These are phyloP conservation scores for Ariopsis seemanni DNA, from an alignment of 2,113 vertebrate genomes.

Conservation along the genomic window DNA sequence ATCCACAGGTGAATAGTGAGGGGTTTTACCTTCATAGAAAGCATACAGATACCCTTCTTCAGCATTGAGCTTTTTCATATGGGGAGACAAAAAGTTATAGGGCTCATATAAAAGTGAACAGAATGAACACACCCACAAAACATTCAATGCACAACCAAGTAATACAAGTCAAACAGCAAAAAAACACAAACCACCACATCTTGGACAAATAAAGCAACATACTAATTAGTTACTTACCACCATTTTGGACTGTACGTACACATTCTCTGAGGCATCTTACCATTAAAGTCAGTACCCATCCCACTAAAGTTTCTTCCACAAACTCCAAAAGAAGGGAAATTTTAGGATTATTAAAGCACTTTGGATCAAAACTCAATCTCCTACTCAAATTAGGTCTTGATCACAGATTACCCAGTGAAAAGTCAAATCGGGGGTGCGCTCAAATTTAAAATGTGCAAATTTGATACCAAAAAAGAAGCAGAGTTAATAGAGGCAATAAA, in stretches of 20 bases:
- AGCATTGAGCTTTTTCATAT: constrained; percentile 40
- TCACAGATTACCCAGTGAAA: neutral
- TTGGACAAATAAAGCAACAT: neutral
- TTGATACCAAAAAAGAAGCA: neutral
- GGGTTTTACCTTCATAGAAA: constrained; percentile 75
- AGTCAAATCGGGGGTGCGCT: neutral
- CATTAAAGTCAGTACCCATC: neutral
- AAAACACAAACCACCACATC: neutral
- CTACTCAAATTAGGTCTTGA: neutral
- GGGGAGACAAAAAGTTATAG: constrained; percentile 10
- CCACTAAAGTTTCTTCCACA: neutral
- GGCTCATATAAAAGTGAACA: constrained; percentile 8
- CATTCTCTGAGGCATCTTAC: neutral
- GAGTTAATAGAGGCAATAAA: neutral
- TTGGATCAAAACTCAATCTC: neutral
- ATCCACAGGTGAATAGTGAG: constrained; percentile 19
- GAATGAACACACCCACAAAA: neutral
- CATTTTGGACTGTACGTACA: neutral
- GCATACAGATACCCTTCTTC: constrained; percentile 60
- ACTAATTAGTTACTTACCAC: neutral
- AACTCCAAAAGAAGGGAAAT: neutral
- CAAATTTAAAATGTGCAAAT: neutral
- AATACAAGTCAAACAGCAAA: neutral
- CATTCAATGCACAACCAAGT: neutral
- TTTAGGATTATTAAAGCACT: neutral